A percentile compares a stretch with the other conserved stretches of the same genome.
phyloP scores from a whole-genome alignment of 2,113 vertebrate genomes.

The Telmatochromis sp. region DNA sequence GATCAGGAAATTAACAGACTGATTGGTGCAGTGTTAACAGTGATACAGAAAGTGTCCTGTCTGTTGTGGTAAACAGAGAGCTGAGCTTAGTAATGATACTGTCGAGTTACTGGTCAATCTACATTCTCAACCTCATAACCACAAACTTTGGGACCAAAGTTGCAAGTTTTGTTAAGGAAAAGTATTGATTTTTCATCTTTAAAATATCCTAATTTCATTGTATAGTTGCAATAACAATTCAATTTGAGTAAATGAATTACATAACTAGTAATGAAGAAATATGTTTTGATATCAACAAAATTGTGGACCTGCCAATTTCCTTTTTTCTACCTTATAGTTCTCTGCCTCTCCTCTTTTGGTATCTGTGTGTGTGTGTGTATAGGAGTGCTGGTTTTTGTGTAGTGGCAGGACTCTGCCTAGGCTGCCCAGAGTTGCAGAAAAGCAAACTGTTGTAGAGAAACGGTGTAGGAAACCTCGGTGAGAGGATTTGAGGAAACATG shows the following conservation, averaged over 20 bases:
- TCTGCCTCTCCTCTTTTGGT: neutral
- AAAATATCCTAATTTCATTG: neutral
- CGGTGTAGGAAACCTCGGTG: fast-evolving
- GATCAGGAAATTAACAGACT: neutral
- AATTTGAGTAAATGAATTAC: neutral
- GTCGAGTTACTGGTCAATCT: neutral
- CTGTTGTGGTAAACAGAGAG: neutral
- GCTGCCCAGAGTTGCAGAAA: neutral
- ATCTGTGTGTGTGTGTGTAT: fast-evolving
- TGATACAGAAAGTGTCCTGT: neutral
- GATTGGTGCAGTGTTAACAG: neutral
- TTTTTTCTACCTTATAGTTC: neutral
- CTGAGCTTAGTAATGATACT: neutral
- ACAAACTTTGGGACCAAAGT: neutral
- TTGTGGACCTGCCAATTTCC: neutral
- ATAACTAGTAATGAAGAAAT: neutral
- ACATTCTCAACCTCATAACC: neutral
- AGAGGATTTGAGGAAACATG: neutral
- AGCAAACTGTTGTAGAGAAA: neutral
- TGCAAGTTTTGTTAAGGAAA: neutral
- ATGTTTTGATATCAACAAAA: neutral
- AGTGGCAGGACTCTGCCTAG: neutral
- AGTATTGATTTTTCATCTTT: neutral
- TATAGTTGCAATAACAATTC: neutral
- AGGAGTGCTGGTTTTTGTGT: neutral